Evolutionary conservation across 2,797 vertebrate genomes (phyloP), one percentile per base, ranked within the genome.

Genomic region (Kryptopterus vitreolus): DNA sequence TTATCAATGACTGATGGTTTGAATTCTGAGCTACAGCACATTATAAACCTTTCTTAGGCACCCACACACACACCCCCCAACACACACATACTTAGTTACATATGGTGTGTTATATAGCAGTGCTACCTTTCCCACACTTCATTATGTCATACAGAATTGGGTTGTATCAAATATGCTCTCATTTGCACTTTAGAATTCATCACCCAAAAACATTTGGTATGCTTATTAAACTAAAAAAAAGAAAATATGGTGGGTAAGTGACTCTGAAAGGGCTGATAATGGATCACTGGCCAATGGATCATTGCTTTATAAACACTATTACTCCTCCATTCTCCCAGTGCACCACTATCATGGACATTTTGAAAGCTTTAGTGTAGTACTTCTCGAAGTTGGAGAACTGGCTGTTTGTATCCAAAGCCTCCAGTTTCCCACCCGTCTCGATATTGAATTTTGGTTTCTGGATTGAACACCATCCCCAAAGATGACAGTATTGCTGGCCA

Each of bases 251-350:
- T 24, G 13, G 8, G 20, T 63, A 77, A 57, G 80, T 62, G 63
- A 57, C 66, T 55, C 33, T 1, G 24, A 63, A 53, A 35, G 13
- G 15, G 50, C 61, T 80, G 62, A 84, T 76, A 82, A 75, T 80
- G n/a, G n/a, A n/a, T n/a, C n/a, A n/a, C n/a, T n/a, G 82, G 74
- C 78, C 82, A 77, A 82, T 84, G 68, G 35, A 82, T 86, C 77
- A 84, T 79, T 71, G 76, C 72, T 79, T 82, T 80, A 79, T 75
- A 80, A 86, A 82, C 80, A 80, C 20, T 24, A 55, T 73, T 75
- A 74, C 58, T 74, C 79, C 29, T 33, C 46, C 63, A 66, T 38
- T 62, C 78, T 82, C 57, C 63, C 50, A 69, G 57, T 69, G 31
- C 69, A 63, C 62, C 48, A 63, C 53, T 59, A 62, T 61, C 35